Evolutionary conservation across 2,113 vertebrate species (phyloP).

Genomic region (Oncorhynchus clarkii): DNA sequence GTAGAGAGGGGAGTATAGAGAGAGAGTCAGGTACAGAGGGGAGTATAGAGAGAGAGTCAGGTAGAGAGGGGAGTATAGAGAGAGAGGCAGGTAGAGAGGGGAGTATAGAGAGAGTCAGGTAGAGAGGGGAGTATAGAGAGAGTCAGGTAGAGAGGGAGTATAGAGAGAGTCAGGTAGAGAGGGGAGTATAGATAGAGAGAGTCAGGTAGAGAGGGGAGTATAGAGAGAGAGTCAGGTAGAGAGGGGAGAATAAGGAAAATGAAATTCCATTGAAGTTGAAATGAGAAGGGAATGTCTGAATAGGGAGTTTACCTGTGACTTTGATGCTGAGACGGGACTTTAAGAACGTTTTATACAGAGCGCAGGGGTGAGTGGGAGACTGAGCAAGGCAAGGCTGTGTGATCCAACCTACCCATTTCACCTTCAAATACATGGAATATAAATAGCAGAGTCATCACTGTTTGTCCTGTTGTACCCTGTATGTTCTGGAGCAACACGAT

Average conservation of each 20-base stretch:
- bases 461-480: conserved; percentile 4
- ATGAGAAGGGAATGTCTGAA: conserved; percentile 15
- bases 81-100: too few species aligned
- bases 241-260: neutral
- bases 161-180: too few species aligned
- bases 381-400: neutral
- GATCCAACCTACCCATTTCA: neutral
- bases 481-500: conserved; percentile 25
- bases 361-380: neutral
- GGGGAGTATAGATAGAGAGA: too few species aligned
- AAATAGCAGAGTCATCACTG: neutral
- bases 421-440: conserved; percentile 9
- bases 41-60: too few species aligned
- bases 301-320: conserved; percentile 8
- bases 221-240: neutral
- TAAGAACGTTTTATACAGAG: conserved; percentile 7
- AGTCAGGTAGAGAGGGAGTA: too few species aligned
- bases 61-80: neutral
- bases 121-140: too few species aligned
- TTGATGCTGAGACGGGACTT: conserved; percentile 3
- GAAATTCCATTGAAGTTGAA: conserved; percentile 22
- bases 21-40: too few species aligned
- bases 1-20: too few species aligned
- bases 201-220: neutral
- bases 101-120: too few species aligned